Base-by-base conservation (phyloP, 2,797 vertebrate genomes). In the Echiichthys vipera region DNA sequence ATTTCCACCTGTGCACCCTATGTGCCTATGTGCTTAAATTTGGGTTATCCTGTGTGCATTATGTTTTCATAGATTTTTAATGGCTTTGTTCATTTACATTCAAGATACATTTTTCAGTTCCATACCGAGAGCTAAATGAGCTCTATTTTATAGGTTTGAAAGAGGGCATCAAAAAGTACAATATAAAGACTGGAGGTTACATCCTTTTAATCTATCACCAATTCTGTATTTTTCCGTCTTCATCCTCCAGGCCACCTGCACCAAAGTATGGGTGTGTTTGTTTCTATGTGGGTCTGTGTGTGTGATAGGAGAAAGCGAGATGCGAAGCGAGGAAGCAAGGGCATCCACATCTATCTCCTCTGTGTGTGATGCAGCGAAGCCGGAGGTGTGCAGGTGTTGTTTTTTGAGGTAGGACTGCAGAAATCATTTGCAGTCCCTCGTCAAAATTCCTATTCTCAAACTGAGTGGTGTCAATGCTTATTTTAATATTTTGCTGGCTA, bases 321-420 rank as follows among this genome's bases (percentile, higher is more conserved):
- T 17, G 39, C 6, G 32, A 22, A 67, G 57, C 22, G 17, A 13
- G 3, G n/a, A 40, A 76, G 66, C 34, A 30, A 53, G 67, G 56
- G 34, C 69, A 20, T 74, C 63, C 29, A 65, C 77, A 84, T 86
- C 83, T 29, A 54, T 81, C 65, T 75, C 57, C 56, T 83, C 32
- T 77, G 84, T 64, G 75, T 78, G 77, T 51, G 70, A 59, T 83
- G 79, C 22, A 54, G 77, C 71, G 4, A 74, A 89, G 80, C 82
- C 25, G 47, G 79, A 86, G 83, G 84, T 86, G 80, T 92, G 87
- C 90, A 93, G 92, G 91, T 94, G 88, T 85, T 89, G 68, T 85
- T 86, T 82, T 77, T 78, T 64, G 17, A 65, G 58, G 39, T 83
- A 54, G 72, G 72, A 51, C 78, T 90, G 87, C 75, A 63, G 88